These are phyloP conservation scores for Priocnemis perturbator DNA, from an alignment of 2,888 invertebrate species.

Conservation along the genomic window DNA sequence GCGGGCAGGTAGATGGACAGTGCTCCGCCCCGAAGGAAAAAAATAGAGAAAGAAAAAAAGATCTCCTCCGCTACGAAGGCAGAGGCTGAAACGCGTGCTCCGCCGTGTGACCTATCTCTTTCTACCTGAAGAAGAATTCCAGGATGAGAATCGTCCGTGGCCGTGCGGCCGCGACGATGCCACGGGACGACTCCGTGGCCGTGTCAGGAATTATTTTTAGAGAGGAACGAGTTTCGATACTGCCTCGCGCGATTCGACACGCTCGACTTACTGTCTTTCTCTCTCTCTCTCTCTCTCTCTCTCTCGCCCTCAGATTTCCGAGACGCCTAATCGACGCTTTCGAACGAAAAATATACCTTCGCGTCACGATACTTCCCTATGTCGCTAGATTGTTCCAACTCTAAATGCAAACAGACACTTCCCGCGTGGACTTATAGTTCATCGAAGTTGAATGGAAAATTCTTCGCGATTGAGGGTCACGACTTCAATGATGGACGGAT, in stretches of 20 bases:
- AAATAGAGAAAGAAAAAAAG: conserved; percentile 37
- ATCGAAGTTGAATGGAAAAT: no score
- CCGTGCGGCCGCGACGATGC: conserved; percentile 17
- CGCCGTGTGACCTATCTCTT: conserved; percentile 44
- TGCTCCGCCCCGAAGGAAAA: conserved; percentile 65
- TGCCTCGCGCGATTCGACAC: not conserved
- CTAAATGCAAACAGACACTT: no score
- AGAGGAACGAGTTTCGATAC: conserved; percentile 42
- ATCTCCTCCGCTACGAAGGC: conserved; percentile 29
- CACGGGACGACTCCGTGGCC: conserved; percentile 13
- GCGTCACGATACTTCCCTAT: no score
- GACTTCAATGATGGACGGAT: no score
- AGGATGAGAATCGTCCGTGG: conserved; percentile 45
- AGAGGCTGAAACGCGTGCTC: conserved; percentile 48
- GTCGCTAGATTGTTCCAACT: no score
- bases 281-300: conserved; percentile 19
- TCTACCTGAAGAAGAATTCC: conserved; percentile 48
- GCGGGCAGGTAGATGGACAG: conserved; percentile 69
- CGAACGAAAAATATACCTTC: not conserved
- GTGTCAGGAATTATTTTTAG: conserved; percentile 44
- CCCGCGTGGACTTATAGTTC: no score
- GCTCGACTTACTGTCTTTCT: conserved; percentile 13
- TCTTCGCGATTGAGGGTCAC: no score
- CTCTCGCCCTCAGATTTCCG: not conserved
- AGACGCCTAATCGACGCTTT: conserved; percentile 6